Base-by-base conservation (phyloP, 2,888 invertebrate genomes). In the Calliscelio sp. region DNA sequence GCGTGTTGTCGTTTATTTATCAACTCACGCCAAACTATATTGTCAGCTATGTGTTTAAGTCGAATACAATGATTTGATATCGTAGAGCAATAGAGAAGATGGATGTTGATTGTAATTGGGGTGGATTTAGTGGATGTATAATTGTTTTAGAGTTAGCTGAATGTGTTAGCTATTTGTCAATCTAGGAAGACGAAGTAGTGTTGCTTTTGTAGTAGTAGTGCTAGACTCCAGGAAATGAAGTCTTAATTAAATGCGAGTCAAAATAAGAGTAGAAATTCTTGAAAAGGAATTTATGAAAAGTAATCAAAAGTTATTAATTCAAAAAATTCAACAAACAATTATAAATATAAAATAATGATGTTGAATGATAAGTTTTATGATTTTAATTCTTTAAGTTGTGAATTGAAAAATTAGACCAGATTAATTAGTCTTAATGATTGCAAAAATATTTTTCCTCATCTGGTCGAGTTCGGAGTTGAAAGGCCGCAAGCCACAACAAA, bases 401-500 rank as follows among this genome's bases (percentile, higher is more conserved):
- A n/a, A n/a, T n/a, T n/a, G n/a, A n/a, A n/a, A n/a, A n/a, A n/a
- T n/a, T n/a, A n/a, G n/a, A n/a, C n/a, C n/a, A n/a, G n/a, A n/a
- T n/a, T n/a, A n/a, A n/a, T n/a, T n/a, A n/a, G n/a, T n/a, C n/a
- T n/a, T n/a, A n/a, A n/a, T n/a, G n/a, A n/a, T n/a, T n/a, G n/a
- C n/a, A n/a, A n/a, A n/a, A n/a, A n/a, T n/a, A n/a, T n/a, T n/a
- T n/a, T n/a, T n/a, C 32, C 32, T 32, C 32, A 32, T 32, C 5
- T 32, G 6, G 10, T 10, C 41, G 41, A 41, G 14, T 41, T 73
- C 80, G 68, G 68, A 77, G 70, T 71, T 82, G 57, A 81, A 71
- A 70, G 71, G 65, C 70, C 57, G n/a, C n/a, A n/a, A n/a, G n/a
- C n/a, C n/a, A 78, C 75, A 84, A 79, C 81, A 74, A 53, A 73